phyloP scores from a whole-genome alignment of 2,113 vertebrate species.

The Eidolon helvum region DNA sequence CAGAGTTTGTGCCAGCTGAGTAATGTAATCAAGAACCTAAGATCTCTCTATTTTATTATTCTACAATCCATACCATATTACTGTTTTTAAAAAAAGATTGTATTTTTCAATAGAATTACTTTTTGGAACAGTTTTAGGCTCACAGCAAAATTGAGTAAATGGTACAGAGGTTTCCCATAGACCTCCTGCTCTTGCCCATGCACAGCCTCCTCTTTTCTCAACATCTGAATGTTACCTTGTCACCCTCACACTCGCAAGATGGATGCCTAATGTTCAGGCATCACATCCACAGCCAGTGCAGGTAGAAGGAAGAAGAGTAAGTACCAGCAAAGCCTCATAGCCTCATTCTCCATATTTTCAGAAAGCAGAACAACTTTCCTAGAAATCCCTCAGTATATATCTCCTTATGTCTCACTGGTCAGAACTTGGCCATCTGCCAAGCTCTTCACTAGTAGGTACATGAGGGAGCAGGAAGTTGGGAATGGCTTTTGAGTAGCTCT shows the following conservation, averaged over 20 bases:
- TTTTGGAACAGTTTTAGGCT: not conserved
- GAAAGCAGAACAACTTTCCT: not conserved
- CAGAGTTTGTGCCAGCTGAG: not conserved
- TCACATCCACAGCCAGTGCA: not conserved
- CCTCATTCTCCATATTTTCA: not conserved
- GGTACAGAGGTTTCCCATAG: not conserved
- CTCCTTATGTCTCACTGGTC: not conserved
- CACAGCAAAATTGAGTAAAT: not conserved
- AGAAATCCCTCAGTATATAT: not conserved
- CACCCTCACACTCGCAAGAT: not conserved
- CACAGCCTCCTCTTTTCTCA: not conserved
- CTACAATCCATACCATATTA: not conserved
- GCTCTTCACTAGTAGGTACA: not conserved
- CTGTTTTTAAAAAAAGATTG: not conserved
- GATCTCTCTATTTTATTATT: not conserved
- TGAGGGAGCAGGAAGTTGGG: not conserved
- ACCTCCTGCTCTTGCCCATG: rapidly evolving
- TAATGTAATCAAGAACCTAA: not conserved
- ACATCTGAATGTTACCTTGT: not conserved
- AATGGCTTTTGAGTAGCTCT: not conserved
- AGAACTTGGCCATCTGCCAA: not conserved
- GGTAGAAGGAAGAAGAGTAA: not conserved
- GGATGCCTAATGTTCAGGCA: not conserved
- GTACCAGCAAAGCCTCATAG: not conserved
- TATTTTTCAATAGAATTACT: not conserved